Evolutionary conservation across 1,140 invertebrate species (phyloP).

Genomic region (Drosophila mauritiana): DNA sequence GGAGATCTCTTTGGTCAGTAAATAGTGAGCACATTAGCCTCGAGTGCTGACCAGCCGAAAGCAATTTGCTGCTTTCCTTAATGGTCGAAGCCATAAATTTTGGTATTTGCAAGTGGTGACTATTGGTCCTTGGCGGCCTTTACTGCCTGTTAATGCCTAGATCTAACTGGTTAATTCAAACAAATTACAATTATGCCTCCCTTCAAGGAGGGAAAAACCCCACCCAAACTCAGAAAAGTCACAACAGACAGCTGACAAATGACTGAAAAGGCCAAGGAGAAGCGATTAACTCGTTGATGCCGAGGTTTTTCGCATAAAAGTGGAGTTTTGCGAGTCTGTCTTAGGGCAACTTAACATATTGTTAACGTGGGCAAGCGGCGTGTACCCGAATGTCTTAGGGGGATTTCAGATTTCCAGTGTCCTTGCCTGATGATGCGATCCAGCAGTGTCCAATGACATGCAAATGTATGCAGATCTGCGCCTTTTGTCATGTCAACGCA

Average conservation of each 20-base stretch:
- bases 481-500: slow-evolving; percentile 84
- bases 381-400: slow-evolving; percentile 70
- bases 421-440: slow-evolving; percentile 79
- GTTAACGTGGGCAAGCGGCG: slow-evolving; percentile 73
- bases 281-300: slow-evolving; percentile 78
- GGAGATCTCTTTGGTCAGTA: slow-evolving; percentile 41
- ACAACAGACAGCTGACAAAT: slow-evolving; percentile 75
- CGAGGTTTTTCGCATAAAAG: slow-evolving; percentile 5
- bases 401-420: slow-evolving; percentile 74
- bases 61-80: slow-evolving; percentile 63
- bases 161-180: slow-evolving; percentile 62
- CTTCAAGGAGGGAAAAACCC: slow-evolving; percentile 8
- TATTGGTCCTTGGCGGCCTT: slow-evolving; percentile 1
- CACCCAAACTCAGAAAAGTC: slow-evolving; percentile 19
- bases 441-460: slow-evolving; percentile 72
- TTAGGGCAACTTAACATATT: slow-evolving; percentile 75
- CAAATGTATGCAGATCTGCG: slow-evolving; percentile 84
- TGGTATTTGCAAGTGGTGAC: slow-evolving; percentile 43
- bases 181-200: slow-evolving; percentile 75
- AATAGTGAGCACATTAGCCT: slow-evolving; percentile 68
- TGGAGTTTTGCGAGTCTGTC: slow-evolving; percentile 8
- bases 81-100: slow-evolving; percentile 69
- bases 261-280: slow-evolving; percentile 48
- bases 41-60: slow-evolving; percentile 58
- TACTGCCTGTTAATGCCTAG: slow-evolving; percentile 44